Evolutionary conservation across 2,113 vertebrate genomes (phyloP).

Genomic region (Rhinopomastus cyanomelas): DNA sequence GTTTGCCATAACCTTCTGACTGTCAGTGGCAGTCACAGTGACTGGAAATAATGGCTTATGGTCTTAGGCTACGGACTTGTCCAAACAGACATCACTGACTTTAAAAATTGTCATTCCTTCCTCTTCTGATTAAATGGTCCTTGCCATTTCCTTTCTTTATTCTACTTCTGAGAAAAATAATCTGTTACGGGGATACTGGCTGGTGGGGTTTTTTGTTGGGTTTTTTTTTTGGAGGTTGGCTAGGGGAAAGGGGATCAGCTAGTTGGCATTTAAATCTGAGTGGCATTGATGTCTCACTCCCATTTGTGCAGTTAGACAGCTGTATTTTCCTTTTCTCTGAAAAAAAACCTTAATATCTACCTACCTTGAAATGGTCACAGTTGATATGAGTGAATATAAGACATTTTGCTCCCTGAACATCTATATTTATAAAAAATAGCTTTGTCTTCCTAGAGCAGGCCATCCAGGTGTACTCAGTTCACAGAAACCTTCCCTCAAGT

Average conservation of each 20-base stretch:
- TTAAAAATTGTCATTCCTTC: not conserved
- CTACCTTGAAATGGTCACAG: not conserved
- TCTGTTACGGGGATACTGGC: not conserved
- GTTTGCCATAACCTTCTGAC: slow-evolving; percentile 7
- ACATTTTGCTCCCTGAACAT: not conserved
- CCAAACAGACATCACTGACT: not conserved
- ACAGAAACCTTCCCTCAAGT: not conserved
- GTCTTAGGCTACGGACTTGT: slow-evolving; percentile 8
- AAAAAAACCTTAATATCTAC: not conserved
- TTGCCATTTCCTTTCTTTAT: not conserved
- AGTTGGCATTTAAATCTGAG: not conserved
- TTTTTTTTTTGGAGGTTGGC: not conserved
- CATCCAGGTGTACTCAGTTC: not conserved
- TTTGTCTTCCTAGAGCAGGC: not conserved
- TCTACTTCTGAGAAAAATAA: not conserved
- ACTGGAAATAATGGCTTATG: not conserved
- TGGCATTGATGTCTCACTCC: not conserved
- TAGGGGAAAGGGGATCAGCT: not conserved
- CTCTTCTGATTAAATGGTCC: not conserved
- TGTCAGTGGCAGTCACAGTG: not conserved
- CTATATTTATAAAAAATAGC: not conserved
- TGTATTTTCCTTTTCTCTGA: not conserved
- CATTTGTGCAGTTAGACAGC: not conserved
- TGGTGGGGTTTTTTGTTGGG: not conserved
- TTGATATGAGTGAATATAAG: not conserved